Conservation (phyloP, 2,888 invertebrate species). For the Protula sp. region DNA sequence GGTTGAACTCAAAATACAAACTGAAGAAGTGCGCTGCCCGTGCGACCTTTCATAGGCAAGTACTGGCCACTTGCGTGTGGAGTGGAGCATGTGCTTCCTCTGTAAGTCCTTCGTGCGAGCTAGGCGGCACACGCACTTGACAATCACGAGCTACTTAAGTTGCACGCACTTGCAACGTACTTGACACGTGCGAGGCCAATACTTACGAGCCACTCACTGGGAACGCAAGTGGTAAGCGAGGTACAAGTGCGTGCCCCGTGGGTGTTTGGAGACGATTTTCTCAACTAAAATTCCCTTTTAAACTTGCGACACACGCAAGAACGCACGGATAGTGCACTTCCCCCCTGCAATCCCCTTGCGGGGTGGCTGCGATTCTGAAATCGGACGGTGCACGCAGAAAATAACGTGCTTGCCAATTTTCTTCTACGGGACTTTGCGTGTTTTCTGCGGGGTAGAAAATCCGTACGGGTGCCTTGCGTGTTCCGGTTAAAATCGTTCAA, state of each 20-base stretch:
- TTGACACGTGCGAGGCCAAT: no score
- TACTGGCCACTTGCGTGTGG: background rate
- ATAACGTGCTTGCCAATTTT: background rate
- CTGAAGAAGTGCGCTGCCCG: background rate
- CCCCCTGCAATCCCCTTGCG: background rate
- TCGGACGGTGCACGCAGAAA: background rate
- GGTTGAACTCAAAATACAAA: no score
- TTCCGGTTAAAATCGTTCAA: no score
- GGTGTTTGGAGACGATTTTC: background rate
- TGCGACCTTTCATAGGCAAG: background rate
- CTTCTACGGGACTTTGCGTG: background rate
- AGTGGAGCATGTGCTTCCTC: background rate
- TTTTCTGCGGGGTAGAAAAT: background rate
- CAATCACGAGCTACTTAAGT: background rate
- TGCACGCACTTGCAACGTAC: no score
- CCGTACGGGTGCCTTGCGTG: no score
- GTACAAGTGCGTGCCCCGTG: background rate
- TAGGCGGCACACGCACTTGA: background rate
- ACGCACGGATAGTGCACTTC: background rate
- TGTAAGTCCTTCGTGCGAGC: background rate
- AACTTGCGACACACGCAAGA: background rate
- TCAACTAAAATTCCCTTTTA: background rate
- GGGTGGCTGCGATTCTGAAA: background rate
- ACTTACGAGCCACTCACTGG: no score
- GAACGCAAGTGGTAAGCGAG: no score